These are phyloP conservation scores for Planococcus citri DNA, from an alignment of 1,140 invertebrate species.

Conservation along the genomic window DNA sequence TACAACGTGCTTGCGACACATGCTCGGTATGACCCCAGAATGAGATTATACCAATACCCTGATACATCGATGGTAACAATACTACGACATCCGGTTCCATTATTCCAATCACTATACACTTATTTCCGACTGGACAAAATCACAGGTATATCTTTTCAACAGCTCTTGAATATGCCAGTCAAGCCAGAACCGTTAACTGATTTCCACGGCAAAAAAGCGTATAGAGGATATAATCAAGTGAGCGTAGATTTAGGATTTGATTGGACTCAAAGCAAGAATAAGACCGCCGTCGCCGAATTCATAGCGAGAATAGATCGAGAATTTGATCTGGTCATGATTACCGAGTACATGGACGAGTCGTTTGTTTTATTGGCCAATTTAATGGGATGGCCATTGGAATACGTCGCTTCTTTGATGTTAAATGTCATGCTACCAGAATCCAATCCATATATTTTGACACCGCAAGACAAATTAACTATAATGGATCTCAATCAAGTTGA, in stretches of 20 bases:
- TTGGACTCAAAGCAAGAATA: slow-evolving; percentile 27
- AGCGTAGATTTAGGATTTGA: slow-evolving; percentile 34
- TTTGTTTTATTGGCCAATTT: too few species aligned
- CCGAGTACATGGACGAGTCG: slow-evolving; percentile 42
- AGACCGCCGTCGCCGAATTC: too few species aligned
- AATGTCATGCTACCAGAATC: too few species aligned
- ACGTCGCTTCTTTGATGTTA: too few species aligned
- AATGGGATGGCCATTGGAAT: too few species aligned
- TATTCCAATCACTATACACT: slow-evolving; percentile 34
- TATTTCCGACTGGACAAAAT: slow-evolving; percentile 30
- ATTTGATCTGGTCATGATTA: slow-evolving; percentile 41
- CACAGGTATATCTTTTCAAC: slow-evolving; percentile 14
- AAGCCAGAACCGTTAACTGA: neutral
- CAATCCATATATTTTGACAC: too few species aligned
- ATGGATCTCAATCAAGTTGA: too few species aligned
- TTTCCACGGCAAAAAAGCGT: neutral
- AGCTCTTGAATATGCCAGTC: neutral
- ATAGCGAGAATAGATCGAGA: slow-evolving; percentile 32
- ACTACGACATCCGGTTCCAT: slow-evolving; percentile 33
- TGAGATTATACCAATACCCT: slow-evolving; percentile 32
- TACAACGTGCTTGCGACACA: slow-evolving; percentile 31
- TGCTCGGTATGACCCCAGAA: slow-evolving; percentile 29
- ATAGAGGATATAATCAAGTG: slow-evolving; percentile 35
- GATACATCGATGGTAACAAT: slow-evolving; percentile 34
- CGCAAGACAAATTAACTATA: too few species aligned